Evolutionary conservation across 2,888 invertebrate genomes (phyloP), one percentile per base, ranked within the genome.

Genomic region (Nephrotoma guestfalica): DNA sequence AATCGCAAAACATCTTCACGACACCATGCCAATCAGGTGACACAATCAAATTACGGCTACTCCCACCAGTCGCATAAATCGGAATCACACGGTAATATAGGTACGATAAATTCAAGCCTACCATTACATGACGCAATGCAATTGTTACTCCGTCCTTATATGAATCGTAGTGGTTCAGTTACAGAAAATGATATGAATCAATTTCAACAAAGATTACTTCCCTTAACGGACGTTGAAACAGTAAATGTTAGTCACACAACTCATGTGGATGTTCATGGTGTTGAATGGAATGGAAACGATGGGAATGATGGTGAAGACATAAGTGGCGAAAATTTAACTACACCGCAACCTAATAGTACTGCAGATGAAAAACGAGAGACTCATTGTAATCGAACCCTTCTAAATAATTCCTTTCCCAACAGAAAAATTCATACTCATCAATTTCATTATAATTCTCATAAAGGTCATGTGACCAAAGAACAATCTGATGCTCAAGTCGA

Each of bases 121-220:
- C 89, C 89, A 15, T 88, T 91, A 2, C 89, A 89, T 87, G 90
- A 90, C 86, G 91, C 90, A 9, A 88, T 91, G 41, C 90, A 90
- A 15, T 87, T 90, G 0, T 89, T 90, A 85, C 87, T 91, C 1
- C 89, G 89, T 86, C 90, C 90, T 4, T 91, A 91, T 86, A 88
- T 90, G 15, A 90, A 90, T 88, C 90, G 90, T 6, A 88, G 87
- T 7, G 89, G 89, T 86, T 90, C 88, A n/a, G 89, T 90, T 4
- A 88, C 89, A 40, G 90, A 90, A 11, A 87, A 89, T 5, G 87
- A 89, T 40, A 89, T 89, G 3, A 87, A 89, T 45, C 89, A 88
- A 6, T 89, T 90, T 0, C 90, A 91, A 45, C 41, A 43, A 43
- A 85, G 2, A 18, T 85, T 85, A 43, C 18, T 45, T 15, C 41